Base-by-base conservation (phyloP, 2,888 invertebrate species). In the Bimastos eiseni region DNA sequence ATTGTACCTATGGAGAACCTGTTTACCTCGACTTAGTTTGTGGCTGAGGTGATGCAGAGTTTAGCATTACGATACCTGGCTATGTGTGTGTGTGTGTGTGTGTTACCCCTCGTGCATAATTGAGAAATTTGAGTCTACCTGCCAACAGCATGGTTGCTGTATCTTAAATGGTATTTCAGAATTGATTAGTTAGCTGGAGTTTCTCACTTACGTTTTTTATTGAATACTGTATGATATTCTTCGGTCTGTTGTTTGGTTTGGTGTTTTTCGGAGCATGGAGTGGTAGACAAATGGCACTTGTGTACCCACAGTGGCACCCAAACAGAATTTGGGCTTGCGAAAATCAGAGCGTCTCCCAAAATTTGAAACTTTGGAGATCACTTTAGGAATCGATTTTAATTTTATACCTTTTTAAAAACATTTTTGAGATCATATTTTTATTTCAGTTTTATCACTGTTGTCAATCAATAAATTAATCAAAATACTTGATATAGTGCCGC, bases 161-260 rank as follows among this genome's bases (percentile, higher is more conserved):
- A 49, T 49, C 49, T 49, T 49, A 24, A 49, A 21, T 15, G 49
- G 21, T 49, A 49, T 49, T 49, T 19, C 49, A 70, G 70, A 70
- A n/a, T 70, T 70, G 70, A 70, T 70, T 30, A 70, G 70, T 70
- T 70, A 70, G 70, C 70, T 70, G 70, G 70, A 30, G n/a, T 70
- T 70, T 70, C 70, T 30, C n/a, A n/a, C 70, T 70, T n/a, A 70
- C 30, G 49, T 30, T n/a, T 70, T 30, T 70, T 70, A 70, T n/a
- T 70, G n/a, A 70, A 49, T 30, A n/a, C 70, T 70, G 70, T 70
- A n/a, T 70, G 70, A 70, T 70, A 70, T 70, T 70, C 70, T 70
- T 11, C 30, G 70, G 70, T 70, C 70, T 70, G 70, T 8, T 70
- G 70, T 70, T 70, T 8, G 70, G 5, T 30, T 70, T n/a, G n/a